Percentiles rank a stretch among this genome's conserved stretches.
Evolutionary conservation across 2,888 invertebrate genomes (phyloP).

Genomic region (Platycnemis pennipes): DNA sequence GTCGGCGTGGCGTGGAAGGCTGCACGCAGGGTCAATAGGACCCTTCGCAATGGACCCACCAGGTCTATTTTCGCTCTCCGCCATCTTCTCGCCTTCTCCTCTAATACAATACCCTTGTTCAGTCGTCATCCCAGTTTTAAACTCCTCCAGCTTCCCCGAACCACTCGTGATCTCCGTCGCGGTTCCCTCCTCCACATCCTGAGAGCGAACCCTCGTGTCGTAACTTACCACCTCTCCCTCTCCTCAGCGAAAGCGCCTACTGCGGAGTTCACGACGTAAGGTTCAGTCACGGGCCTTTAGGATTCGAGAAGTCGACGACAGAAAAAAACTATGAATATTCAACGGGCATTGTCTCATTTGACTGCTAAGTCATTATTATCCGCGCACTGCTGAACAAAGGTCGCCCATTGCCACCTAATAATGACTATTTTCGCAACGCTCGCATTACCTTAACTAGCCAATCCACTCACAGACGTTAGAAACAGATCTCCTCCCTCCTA

Average conservation of each 20-base stretch:
- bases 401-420: background rate
- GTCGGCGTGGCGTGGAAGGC: background rate
- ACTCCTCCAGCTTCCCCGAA: background rate
- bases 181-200: background rate
- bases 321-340: background rate
- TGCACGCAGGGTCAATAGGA: background rate
- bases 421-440: background rate
- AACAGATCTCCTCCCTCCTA: too few species aligned
- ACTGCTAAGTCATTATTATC: background rate
- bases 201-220: background rate
- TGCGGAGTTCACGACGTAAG: background rate
- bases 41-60: background rate
- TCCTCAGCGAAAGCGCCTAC: background rate
- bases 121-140: background rate
- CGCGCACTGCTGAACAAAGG: too few species aligned
- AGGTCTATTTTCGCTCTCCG: background rate
- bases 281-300: background rate
- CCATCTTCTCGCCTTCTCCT: background rate
- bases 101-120: conserved; percentile 15
- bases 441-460: too few species aligned
- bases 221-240: background rate
- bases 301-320: background rate
- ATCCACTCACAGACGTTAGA: too few species aligned
- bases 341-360: background rate
- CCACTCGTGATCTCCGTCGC: background rate